A percentile compares a stretch with the other conserved stretches of the same genome.
These are phyloP conservation scores for Acropora yongei DNA, from an alignment of 64 coral and sea anemone genomes.

Conservation along the genomic window DNA sequence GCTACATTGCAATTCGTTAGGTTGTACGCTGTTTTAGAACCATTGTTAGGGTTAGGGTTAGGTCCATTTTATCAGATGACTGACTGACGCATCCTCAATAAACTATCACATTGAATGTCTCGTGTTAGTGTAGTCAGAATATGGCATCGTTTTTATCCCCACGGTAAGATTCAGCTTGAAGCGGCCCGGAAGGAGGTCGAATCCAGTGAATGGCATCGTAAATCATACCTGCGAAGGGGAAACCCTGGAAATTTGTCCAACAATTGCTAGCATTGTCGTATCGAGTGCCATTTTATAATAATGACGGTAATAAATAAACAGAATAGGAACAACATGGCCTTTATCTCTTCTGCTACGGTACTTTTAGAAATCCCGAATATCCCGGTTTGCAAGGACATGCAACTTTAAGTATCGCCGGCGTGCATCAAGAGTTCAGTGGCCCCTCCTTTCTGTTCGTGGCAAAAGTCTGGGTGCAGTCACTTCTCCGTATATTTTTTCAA, in stretches of 20 bases:
- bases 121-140: no score
- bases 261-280: not conserved
- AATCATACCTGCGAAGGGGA: not conserved
- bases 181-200: no score
- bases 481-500: conserved; percentile 16
- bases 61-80: no score
- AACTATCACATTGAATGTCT: no score
- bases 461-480: not conserved
- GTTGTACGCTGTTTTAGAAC: no score
- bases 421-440: conserved; percentile 27
- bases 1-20: no score
- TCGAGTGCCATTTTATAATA: not conserved
- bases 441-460: conserved; percentile 9
- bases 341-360: conserved; percentile 36
- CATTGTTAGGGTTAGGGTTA: no score
- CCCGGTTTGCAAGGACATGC: not conserved
- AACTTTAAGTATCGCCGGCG: conserved; percentile 10
- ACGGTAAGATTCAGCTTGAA: conserved; percentile 15
- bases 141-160: conserved; percentile 35
- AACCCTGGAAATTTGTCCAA: not conserved
- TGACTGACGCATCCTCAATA: conserved; percentile 19
- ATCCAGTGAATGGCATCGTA: no score
- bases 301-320: not conserved
- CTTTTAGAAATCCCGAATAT: conserved; percentile 43
- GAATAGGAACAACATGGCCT: conserved; percentile 19